These are phyloP conservation scores for Thymallus thymallus DNA, from an alignment of 2,113 vertebrate genomes.

Conservation along the genomic window DNA sequence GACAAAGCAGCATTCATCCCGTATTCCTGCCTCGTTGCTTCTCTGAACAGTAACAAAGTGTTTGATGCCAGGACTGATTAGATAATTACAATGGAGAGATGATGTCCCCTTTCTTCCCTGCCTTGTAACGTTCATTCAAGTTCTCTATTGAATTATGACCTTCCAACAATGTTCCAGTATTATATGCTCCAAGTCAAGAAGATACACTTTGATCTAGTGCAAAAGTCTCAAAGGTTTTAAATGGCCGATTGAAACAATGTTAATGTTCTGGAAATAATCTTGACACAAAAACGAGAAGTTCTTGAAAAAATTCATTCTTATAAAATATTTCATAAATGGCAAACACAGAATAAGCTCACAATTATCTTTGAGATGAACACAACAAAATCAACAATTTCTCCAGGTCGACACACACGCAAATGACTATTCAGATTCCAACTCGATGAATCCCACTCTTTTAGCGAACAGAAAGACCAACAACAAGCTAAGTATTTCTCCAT, in stretches of 20 bases:
- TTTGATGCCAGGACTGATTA: slow-evolving; percentile 79
- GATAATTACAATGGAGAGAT: slow-evolving; percentile 70
- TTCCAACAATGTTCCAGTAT: slow-evolving; percentile 52
- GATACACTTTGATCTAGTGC: slow-evolving; percentile 65
- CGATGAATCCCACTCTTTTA: slow-evolving; percentile 31
- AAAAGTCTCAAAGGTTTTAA: slow-evolving; percentile 58
- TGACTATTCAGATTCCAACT: too few species aligned
- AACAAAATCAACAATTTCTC: slow-evolving; percentile 34
- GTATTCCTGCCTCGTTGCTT: slow-evolving; percentile 62
- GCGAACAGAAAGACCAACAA: slow-evolving; percentile 45
- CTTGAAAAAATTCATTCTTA: slow-evolving; percentile 67
- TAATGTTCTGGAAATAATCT: slow-evolving; percentile 39
- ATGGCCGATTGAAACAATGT: slow-evolving; percentile 36
- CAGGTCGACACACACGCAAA: neutral
- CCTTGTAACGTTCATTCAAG: slow-evolving; percentile 76
- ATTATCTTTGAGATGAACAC: slow-evolving; percentile 41
- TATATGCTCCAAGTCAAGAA: slow-evolving; percentile 57
- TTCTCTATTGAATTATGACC: slow-evolving; percentile 70
- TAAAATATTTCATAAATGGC: slow-evolving; percentile 62
- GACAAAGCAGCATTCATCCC: slow-evolving; percentile 76
- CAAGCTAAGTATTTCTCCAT: slow-evolving; percentile 41
- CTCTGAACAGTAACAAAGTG: slow-evolving; percentile 75
- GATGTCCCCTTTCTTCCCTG: slow-evolving; percentile 67
- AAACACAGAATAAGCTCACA: slow-evolving; percentile 62
- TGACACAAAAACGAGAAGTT: slow-evolving; percentile 45